These are phyloP conservation scores for Norana najaformis DNA, from an alignment of 2,888 invertebrate genomes.

Conservation along the genomic window DNA sequence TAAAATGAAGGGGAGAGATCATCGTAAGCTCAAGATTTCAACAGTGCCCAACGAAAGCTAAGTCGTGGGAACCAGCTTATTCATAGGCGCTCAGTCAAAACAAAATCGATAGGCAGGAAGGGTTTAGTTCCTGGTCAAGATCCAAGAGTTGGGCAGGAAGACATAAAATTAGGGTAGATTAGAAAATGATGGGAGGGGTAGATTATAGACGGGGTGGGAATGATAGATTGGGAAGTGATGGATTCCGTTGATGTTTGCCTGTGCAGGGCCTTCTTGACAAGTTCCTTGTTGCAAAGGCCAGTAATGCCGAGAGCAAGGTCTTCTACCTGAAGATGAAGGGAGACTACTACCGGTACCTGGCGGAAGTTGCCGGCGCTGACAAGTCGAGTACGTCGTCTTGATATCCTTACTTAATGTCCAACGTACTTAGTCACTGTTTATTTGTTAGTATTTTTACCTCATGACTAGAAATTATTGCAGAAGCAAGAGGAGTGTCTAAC, in stretches of 20 bases:
- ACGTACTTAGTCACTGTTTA: not conserved
- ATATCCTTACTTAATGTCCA: not conserved
- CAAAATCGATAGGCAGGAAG: too few species aligned
- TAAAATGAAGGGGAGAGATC: too few species aligned
- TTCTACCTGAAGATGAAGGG: constrained; percentile 99
- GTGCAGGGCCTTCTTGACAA: constrained; percentile 92
- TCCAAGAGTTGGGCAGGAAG: too few species aligned
- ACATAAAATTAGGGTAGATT: too few species aligned
- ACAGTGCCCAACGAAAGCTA: too few species aligned
- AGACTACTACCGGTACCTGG: constrained; percentile 99
- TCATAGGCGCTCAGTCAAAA: too few species aligned
- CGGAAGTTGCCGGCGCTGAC: constrained; percentile 84
- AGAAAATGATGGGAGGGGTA: too few species aligned
- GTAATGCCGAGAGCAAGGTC: constrained; percentile 97
- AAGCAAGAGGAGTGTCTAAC: too few species aligned
- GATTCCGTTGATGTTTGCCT: not conserved
- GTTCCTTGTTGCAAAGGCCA: constrained; percentile 97
- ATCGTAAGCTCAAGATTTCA: too few species aligned
- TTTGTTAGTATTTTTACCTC: not conserved
- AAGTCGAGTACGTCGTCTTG: constrained; percentile 83
- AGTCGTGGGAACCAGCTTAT: too few species aligned
- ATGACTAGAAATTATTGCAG: too few species aligned
- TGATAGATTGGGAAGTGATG: not conserved
- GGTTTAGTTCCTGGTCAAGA: too few species aligned
- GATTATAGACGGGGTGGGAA: not conserved